Conservation (phyloP, 2,888 invertebrate genomes). For the Prosapia bicincta region DNA sequence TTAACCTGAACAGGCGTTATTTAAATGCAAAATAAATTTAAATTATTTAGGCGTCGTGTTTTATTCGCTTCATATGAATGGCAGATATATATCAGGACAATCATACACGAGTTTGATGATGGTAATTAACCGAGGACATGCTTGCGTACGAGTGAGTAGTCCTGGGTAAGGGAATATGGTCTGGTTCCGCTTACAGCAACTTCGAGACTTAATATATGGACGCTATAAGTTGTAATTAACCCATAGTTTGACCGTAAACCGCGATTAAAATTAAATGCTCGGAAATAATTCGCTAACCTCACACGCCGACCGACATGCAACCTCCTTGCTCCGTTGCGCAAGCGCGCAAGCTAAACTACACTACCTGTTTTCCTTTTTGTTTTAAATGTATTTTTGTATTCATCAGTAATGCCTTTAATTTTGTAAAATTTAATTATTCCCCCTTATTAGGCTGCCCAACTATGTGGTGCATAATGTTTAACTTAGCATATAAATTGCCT, state of each 20-base stretch:
- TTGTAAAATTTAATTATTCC: not conserved
- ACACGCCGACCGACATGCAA: slow-evolving; percentile 1
- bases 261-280: slow-evolving; percentile 12
- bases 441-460: not conserved
- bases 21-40: not conserved
- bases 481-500: not conserved
- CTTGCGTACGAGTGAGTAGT: not conserved
- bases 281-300: not conserved
- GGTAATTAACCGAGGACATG: not conserved
- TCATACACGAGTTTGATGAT: not conserved
- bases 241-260: slow-evolving; percentile 16
- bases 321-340: not conserved
- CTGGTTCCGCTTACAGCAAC: not conserved
- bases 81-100: not conserved
- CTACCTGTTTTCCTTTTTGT: not conserved
- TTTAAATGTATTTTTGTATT: not conserved
- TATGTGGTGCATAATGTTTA: not conserved
- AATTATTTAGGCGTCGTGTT: not conserved
- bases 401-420: not conserved
- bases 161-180: not conserved
- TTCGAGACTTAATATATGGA: slow-evolving; percentile 1
- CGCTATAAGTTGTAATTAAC: slow-evolving; percentile 6
- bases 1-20: not conserved
- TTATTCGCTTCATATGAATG: not conserved
- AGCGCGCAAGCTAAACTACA: not conserved